These are phyloP conservation scores for Dicycla oo DNA, from an alignment of 2,888 invertebrate genomes.

Conservation along the genomic window DNA sequence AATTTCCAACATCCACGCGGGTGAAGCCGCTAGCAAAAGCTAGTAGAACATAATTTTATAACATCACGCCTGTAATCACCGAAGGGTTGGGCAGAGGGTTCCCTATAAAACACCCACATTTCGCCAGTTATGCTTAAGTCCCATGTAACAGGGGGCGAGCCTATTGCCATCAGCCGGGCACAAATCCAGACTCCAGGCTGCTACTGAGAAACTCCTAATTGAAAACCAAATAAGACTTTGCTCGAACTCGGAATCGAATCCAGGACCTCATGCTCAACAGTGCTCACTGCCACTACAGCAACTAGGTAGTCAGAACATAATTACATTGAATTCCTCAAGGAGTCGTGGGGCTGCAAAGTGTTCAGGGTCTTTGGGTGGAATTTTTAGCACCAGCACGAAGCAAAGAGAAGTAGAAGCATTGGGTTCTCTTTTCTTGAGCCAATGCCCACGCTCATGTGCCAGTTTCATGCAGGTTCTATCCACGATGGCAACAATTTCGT, in stretches of 20 bases:
- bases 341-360: not conserved
- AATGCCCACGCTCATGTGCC: too few species aligned
- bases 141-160: not conserved
- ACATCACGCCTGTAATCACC: not conserved
- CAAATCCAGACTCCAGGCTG: not conserved
- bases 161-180: not conserved
- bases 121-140: not conserved
- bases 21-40: too few species aligned
- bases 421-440: too few species aligned
- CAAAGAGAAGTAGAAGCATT: too few species aligned
- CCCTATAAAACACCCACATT: not conserved
- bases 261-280: not conserved
- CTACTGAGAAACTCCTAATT: not conserved
- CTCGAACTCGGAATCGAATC: not conserved
- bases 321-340: not conserved
- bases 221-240: not conserved
- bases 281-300: not conserved
- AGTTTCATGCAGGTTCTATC: too few species aligned
- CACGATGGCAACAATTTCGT: too few species aligned
- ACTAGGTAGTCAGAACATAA: not conserved
- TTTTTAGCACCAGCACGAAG: not conserved
- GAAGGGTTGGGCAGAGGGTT: not conserved
- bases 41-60: not conserved
- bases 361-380: not conserved
- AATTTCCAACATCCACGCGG: too few species aligned